These are phyloP conservation scores for Petrolisthes cinctipes DNA, from an alignment of 2,888 invertebrate species.

Conservation along the genomic window DNA sequence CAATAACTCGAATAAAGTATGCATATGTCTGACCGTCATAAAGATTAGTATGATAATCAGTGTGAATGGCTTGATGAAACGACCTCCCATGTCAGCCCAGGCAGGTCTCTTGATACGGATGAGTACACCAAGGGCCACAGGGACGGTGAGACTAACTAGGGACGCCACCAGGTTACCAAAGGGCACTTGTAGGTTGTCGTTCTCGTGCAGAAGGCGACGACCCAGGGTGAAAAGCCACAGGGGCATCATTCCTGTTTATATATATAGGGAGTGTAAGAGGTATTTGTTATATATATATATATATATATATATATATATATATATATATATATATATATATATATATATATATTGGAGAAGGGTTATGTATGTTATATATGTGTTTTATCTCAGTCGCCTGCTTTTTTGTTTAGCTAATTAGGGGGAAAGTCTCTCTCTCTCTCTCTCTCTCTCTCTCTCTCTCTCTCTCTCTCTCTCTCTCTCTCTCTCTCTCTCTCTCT, in stretches of 20 bases:
- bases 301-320: too few species aligned
- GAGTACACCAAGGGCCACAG: conserved; percentile 71
- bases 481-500: too few species aligned
- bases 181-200: conserved; percentile 69
- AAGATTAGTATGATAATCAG: conserved; percentile 46
- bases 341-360: too few species aligned
- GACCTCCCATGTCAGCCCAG: conserved; percentile 60
- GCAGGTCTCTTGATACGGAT: conserved; percentile 66
- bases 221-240: conserved; percentile 73
- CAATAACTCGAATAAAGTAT: not conserved
- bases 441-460: too few species aligned
- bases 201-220: conserved; percentile 67
- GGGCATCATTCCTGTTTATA: conserved; percentile 71
- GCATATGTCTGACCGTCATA: conserved; percentile 35
- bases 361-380: too few species aligned
- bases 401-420: too few species aligned
- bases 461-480: too few species aligned
- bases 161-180: conserved; percentile 70
- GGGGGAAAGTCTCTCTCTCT: too few species aligned
- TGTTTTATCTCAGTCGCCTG: too few species aligned
- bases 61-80: conserved; percentile 64
- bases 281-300: too few species aligned
- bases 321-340: too few species aligned
- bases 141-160: conserved; percentile 70
- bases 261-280: too few species aligned